Evolutionary conservation across 2,113 vertebrate genomes (phyloP), one percentile per base, ranked within the genome.

Genomic region (Nannobrachium achirus): DNA sequence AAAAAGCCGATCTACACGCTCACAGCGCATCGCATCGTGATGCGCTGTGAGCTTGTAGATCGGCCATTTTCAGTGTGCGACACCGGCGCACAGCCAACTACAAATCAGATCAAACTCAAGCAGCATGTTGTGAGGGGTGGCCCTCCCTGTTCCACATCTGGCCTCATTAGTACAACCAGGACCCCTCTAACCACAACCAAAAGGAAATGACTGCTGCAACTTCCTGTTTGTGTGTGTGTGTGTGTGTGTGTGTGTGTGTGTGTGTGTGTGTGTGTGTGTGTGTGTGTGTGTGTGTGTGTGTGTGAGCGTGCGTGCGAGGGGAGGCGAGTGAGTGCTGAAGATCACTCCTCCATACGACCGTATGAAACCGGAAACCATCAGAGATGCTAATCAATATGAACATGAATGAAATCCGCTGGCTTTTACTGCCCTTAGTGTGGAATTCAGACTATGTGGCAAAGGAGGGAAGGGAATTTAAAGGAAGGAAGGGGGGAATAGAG

Each of bases 221-320:
- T 77, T 88, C 76, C 85, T 74, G 75, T 80, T 69, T 71, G 57
- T 65, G 62, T 20, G 41, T 20, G 8, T 20, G 50, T 52, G 50
- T 52, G 50, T 52, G 50, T 52, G 49, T 51, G 49, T 51, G 49
- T 15, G 49, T 51, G 49, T 51, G 49, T n/a, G 49, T 50, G 49
- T 50, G 49, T 50, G 49, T 13, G 49, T 25, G 20, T 25, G 20
- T 25, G 20, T 25, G 20, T 25, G 20, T 25, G 20, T 25, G 20
- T 25, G 20, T 25, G 20, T 25, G 20, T 25, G 20, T 25, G 25
- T 13, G 49, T 25, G 20, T 25, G 20, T 25, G 20, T 25, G 20
- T 25, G 20, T 25, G 20, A 2, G 20, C 4, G 20, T 25, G 20
- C 4, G 20, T 25, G 20, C 4, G 25, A n/a, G 10, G 63, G 50